These are phyloP conservation scores for Tiliqua scincoides DNA, from an alignment of 2,113 vertebrate genomes.

Conservation along the genomic window DNA sequence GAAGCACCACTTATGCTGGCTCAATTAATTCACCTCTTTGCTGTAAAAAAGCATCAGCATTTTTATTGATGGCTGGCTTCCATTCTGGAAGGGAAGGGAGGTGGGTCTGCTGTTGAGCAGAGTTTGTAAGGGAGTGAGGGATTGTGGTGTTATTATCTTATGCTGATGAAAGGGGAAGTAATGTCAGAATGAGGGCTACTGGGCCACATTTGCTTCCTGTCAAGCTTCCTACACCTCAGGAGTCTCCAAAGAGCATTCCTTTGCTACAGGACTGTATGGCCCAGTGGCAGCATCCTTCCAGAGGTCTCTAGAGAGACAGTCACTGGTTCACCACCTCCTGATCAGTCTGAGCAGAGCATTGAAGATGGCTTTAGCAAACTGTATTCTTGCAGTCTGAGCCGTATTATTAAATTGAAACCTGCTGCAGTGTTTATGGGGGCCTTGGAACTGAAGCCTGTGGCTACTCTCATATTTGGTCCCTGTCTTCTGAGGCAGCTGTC, in stretches of 20 bases:
- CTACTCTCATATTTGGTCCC: background rate
- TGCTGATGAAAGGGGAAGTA: background rate
- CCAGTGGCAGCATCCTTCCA: background rate
- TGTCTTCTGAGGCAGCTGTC: background rate
- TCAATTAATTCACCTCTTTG: background rate
- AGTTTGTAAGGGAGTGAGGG: background rate
- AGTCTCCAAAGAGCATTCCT: rapidly evolving
- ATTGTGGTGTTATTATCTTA: background rate
- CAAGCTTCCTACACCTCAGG: rapidly evolving
- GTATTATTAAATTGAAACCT: background rate
- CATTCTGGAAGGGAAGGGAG: too few species aligned
- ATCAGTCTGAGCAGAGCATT: background rate
- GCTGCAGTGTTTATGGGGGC: background rate
- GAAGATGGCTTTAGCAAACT: background rate
- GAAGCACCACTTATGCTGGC: background rate
- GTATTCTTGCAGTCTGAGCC: background rate
- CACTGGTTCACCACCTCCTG: background rate
- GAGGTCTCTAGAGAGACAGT: rapidly evolving
- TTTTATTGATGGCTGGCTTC: background rate
- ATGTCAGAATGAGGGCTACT: background rate
- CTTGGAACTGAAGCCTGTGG: background rate
- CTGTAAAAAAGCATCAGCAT: background rate
- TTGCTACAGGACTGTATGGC: rapidly evolving
- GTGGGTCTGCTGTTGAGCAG: background rate
- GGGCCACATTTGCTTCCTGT: background rate